Conservation (phyloP, 2,797 vertebrate species). For the Remorina albescens region DNA sequence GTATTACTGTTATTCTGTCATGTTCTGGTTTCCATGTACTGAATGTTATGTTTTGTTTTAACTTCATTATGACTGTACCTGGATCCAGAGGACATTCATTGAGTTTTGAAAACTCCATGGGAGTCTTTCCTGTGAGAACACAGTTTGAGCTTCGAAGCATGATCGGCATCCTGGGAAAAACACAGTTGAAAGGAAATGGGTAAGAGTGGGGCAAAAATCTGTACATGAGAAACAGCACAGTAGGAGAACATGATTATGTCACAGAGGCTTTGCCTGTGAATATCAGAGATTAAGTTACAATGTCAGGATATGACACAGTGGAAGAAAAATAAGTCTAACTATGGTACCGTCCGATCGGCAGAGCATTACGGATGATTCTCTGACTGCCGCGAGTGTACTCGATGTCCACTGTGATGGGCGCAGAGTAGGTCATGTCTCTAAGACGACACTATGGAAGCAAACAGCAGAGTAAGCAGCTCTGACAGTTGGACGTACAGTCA, state of each 20-base stretch:
- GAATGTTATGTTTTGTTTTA: background rate
- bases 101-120: conserved; percentile 95
- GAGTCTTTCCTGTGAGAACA: conserved; percentile 95
- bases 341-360: conserved; percentile 94
- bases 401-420: conserved; percentile 97
- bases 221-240: background rate
- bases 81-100: conserved; percentile 98
- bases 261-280: background rate
- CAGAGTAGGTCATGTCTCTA: conserved; percentile 98
- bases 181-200: background rate
- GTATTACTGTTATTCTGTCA: background rate
- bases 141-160: conserved; percentile 99
- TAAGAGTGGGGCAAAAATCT: background rate
- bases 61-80: conserved; percentile 81
- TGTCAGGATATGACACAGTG: background rate
- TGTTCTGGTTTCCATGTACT: background rate
- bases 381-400: conserved; percentile 99
- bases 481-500: no score
- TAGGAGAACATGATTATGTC: background rate
- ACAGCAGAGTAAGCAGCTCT: conserved; percentile 3
- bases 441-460: conserved; percentile 90
- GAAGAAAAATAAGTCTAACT: no score
- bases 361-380: conserved; percentile 96
- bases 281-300: background rate
- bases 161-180: conserved; percentile 93